Evolutionary conservation across 2,797 vertebrate species (phyloP).

Genomic region (Phyllotis vaccarum): DNA sequence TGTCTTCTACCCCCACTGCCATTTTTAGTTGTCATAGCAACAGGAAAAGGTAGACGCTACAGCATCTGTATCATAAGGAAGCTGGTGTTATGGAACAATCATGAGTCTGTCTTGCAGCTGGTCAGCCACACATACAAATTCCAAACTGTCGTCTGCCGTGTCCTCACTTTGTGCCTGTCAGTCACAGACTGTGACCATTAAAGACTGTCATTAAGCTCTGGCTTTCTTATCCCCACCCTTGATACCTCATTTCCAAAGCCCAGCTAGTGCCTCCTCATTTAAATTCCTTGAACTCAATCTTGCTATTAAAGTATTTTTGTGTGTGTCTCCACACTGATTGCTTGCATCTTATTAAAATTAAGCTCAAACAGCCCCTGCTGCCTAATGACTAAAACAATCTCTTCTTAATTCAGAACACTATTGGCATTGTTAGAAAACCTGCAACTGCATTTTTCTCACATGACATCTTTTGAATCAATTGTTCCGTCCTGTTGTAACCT

Average conservation of each 20-base stretch:
- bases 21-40: constrained; percentile 30
- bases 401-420: constrained; percentile 63
- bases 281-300: constrained; percentile 55
- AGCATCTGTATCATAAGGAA: constrained; percentile 16
- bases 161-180: not conserved
- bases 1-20: constrained; percentile 5
- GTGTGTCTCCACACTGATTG: constrained; percentile 28
- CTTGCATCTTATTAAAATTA: constrained; percentile 67
- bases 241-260: not conserved
- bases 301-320: constrained; percentile 51
- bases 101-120: not conserved
- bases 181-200: not conserved
- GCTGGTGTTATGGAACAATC: constrained; percentile 25
- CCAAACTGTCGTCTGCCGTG: not conserved
- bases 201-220: constrained; percentile 43
- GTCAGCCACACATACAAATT: not conserved
- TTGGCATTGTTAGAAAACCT: constrained; percentile 70
- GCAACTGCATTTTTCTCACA: constrained; percentile 60
- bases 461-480: constrained; percentile 67
- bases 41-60: constrained; percentile 2
- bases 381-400: constrained; percentile 64
- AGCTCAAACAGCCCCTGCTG: not conserved
- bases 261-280: constrained; percentile 26
- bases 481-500: constrained; percentile 22
- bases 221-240: not conserved